Evolutionary conservation across 2,888 invertebrate genomes (phyloP).

Genomic region (Rhabditophanes sp.): DNA sequence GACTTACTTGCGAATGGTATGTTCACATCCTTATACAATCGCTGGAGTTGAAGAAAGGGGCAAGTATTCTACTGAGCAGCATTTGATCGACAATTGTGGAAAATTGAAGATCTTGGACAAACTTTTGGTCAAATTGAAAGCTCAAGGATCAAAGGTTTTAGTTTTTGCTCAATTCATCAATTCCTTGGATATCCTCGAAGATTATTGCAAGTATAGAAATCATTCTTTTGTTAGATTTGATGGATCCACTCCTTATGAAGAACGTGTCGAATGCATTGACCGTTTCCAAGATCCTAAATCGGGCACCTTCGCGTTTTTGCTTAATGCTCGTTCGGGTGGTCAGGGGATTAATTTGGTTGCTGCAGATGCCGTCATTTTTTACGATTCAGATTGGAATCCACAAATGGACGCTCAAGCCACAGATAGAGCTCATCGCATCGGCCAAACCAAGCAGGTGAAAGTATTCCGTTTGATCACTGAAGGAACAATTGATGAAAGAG

Average conservation of each 20-base stretch:
- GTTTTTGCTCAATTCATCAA: constrained; percentile 93
- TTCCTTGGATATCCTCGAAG: constrained; percentile 85
- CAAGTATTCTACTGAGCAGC: no score
- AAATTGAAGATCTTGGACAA: no score
- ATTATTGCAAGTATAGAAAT: constrained; percentile 73
- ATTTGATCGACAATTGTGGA: no score
- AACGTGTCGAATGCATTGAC: constrained; percentile 66
- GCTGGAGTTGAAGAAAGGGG: no score
- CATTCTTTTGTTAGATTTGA: constrained; percentile 56
- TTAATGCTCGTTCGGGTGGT: constrained; percentile 93
- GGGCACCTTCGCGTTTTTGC: constrained; percentile 88
- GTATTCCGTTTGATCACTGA: constrained; percentile 91
- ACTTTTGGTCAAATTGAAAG: no score
- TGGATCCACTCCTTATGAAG: constrained; percentile 91
- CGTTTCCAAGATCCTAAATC: constrained; percentile 74
- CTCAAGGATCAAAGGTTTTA: constrained; percentile 78
- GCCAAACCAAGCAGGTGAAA: constrained; percentile 84
- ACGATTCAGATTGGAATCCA: constrained; percentile 98
- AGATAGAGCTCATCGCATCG: constrained; percentile 94
- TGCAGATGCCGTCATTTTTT: constrained; percentile 89
- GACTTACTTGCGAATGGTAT: no score
- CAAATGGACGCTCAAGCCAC: constrained; percentile 78
- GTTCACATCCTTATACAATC: no score
- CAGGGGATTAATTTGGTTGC: constrained; percentile 50
- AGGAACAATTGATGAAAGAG: constrained; percentile 95